A percentile compares a stretch with the other conserved stretches of the same genome.
phyloP scores from a whole-genome alignment of 2,797 vertebrate genomes.

The Nannoperca australis region DNA sequence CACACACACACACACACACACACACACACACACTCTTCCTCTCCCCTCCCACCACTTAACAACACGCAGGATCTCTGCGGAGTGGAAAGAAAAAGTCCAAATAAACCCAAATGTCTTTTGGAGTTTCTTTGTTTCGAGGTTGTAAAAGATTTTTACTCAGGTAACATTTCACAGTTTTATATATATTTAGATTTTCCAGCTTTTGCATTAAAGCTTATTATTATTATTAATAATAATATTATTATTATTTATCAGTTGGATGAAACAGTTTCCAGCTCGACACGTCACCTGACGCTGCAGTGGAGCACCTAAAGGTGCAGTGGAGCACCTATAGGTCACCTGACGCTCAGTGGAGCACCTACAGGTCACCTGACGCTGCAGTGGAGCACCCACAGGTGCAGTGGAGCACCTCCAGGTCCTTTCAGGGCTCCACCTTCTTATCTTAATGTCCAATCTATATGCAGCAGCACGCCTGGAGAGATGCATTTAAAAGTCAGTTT shows the following conservation, averaged over 20 bases:
- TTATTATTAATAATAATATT: too few relatives aligned
- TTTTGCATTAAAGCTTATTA: neutral
- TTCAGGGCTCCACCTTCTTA: constrained; percentile 35
- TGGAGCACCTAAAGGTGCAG: too few relatives aligned
- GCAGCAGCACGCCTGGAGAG: constrained; percentile 51
- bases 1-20: constrained; percentile 16
- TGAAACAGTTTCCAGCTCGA: neutral
- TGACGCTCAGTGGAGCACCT: too few relatives aligned
- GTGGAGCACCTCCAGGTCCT: constrained; percentile 1
- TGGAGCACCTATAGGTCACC: too few relatives aligned
- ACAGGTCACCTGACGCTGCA: too few relatives aligned
- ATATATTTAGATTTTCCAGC: neutral
- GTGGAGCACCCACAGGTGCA: too few relatives aligned
- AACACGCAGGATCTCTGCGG: neutral
- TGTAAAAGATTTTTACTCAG: neutral
- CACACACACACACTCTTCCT: neutral
- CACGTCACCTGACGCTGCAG: too few relatives aligned
- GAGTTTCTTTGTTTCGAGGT: too few relatives aligned
- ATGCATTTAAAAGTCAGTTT: constrained; percentile 47
- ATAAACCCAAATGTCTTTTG: neutral
- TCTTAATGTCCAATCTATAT: constrained; percentile 84
- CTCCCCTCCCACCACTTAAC: constrained; percentile 20
- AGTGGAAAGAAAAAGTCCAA: neutral
- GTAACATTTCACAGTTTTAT: neutral
- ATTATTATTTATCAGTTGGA: neutral